These are phyloP conservation scores for Pasiphila rectangulata DNA, from an alignment of 2,888 invertebrate species.

Conservation along the genomic window DNA sequence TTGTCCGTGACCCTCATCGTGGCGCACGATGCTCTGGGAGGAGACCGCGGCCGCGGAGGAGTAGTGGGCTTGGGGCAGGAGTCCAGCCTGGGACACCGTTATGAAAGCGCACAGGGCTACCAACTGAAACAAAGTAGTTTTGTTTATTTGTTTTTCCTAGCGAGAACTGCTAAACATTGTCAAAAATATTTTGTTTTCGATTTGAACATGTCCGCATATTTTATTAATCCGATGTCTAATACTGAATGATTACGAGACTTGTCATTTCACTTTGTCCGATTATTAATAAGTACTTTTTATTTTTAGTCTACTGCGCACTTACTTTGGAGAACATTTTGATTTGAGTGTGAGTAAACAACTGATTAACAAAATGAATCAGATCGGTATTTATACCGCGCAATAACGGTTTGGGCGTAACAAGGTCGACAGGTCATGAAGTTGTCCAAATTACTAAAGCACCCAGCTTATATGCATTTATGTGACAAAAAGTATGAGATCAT, in stretches of 20 bases:
- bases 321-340: constrained; percentile 69
- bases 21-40: too few relatives aligned
- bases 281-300: constrained; percentile 2
- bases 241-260: too few relatives aligned
- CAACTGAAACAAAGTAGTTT: constrained; percentile 51
- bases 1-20: too few relatives aligned
- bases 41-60: too few relatives aligned
- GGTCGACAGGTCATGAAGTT: constrained; percentile 63
- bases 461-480: constrained; percentile 16
- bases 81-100: constrained; percentile 64
- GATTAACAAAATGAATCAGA: constrained; percentile 47
- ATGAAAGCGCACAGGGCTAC: constrained; percentile 60
- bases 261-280: too few relatives aligned
- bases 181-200: not conserved
- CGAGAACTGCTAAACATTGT: not conserved
- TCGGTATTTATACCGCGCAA: constrained; percentile 57
- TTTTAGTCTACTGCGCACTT: constrained; percentile 38
- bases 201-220: too few relatives aligned
- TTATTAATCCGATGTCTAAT: too few relatives aligned
- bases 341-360: constrained; percentile 50
- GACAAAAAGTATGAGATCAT: constrained; percentile 14
- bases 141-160: too few relatives aligned
- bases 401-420: constrained; percentile 58
- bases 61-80: constrained; percentile 62
- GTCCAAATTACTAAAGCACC: constrained; percentile 29